Evolutionary conservation across 2,113 vertebrate genomes (phyloP), one percentile per base, ranked within the genome.

Genomic region (Physeter macrocephalus): DNA sequence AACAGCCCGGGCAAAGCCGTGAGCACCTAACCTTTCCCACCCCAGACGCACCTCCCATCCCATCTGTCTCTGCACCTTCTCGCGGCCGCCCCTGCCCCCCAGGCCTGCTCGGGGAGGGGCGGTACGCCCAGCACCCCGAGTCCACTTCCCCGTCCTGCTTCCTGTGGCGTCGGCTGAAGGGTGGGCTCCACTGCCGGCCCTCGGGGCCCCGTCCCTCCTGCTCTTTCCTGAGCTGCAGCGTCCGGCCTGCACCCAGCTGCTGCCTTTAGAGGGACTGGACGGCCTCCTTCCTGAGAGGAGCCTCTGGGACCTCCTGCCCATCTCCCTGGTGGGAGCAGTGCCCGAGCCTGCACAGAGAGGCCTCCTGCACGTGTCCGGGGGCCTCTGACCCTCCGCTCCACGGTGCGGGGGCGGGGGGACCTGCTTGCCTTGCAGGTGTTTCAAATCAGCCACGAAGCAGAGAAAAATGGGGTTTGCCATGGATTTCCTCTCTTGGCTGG

Each of bases 331-430:
- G 8, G 87, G 31, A 72, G 17, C 39, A 54, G 17, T 31, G 14
- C 2, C 27, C 1, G 1, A 9, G 43, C 29, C 1, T 23, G 14
- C 31, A 12, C 59, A 72, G 49, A 8, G 13, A 54, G 34, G 64
- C 25, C 91, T 15, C 25, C 91, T 15, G 2, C 3, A 0, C 0
- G 5, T 0, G 6, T 23, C 0, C 0, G 0, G 21, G 52, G 21
- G 12, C 14, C 43, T 8, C n/a, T 41, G 34, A 43, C 49, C 31
- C 31, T 23, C 41, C 1, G 27, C 36, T 25, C 18, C n/a, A 13
- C n/a, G n/a, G n/a, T n/a, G n/a, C n/a, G 0, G 0, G 13, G 4
- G 46, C 13, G 0, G 0, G 20, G 14, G 69, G 18, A 8, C 72
- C 90, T 82, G 6, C 59, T 90, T 12, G 5, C 21, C n/a, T 3